Evolutionary conservation across 2,888 invertebrate genomes (phyloP), one percentile per base, ranked within the genome.

Genomic region (Macroteleia sp.): DNA sequence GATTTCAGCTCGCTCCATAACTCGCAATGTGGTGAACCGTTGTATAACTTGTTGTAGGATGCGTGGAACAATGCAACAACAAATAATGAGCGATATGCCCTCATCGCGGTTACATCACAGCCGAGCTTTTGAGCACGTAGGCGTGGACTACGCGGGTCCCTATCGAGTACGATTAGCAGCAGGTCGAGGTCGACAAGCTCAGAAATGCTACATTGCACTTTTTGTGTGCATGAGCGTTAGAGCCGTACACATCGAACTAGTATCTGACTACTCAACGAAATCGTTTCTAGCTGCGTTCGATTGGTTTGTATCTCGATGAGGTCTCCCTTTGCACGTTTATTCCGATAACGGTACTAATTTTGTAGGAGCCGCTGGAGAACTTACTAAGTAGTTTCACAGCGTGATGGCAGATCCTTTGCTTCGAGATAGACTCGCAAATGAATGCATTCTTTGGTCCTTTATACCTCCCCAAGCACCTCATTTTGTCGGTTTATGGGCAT

Each of bases 41-140:
- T 73, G 62, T 19, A 42, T 73, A 8, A 22, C 36, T 20, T 76
- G 75, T n/a, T 17, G 41, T 9, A 28, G 67, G 20, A 10, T 36
- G 3, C 30, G 56, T n/a, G 64, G 30, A 30, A 30, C 30, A 8
- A 30, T 10, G 20, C 36, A 22, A 10, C 14, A 12, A 2, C 46
- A 46, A 28, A 14, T 46, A 1, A 46, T 46, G 46, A n/a, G 46
- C 5, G 28, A 46, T 8, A 3, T 46, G 14, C 46, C 46, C 12
- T 8, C 16, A 20, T 16, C 17, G 10, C 28, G 46, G 1, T 8
- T 28, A 4, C 6, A 46, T 8, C 28, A 46, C 3, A n/a, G 6
- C 16, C 32, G 50, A 16, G 14, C 32, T 2, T 50, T 50, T 12
- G 19, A 30, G 17, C 50, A 50, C n/a, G 19, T 32, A 19, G 30